Evolutionary conservation across 2,113 vertebrate species (phyloP).

Genomic region (Ceuthmochares aereus): DNA sequence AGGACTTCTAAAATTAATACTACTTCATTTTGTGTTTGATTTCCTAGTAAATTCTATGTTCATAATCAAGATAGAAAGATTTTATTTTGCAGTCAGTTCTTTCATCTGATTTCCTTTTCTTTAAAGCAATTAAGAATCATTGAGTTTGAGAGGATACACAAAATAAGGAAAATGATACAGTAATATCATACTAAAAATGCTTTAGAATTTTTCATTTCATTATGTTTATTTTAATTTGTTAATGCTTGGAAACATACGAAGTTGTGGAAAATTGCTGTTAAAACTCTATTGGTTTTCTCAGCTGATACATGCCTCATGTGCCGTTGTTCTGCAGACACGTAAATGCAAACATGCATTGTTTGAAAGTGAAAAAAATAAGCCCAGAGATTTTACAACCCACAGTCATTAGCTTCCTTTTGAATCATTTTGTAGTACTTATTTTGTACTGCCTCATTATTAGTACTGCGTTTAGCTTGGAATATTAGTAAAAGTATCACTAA

Average conservation of each 20-base stretch:
- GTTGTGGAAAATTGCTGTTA: not conserved
- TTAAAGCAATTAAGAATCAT: not conserved
- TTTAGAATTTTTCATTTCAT: not conserved
- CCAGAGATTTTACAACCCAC: not conserved
- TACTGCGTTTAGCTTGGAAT: not conserved
- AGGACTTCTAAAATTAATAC: not conserved
- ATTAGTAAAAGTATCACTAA: not conserved
- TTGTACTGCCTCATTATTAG: not conserved
- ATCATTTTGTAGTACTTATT: not conserved
- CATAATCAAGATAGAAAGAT: not conserved
- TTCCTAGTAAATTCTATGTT: not conserved
- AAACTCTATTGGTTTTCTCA: not conserved
- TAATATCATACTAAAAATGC: not conserved
- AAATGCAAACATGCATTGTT: not conserved
- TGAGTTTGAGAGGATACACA: not conserved
- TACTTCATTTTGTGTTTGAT: not conserved
- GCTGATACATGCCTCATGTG: not conserved
- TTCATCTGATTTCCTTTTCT: not conserved
- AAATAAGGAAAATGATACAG: not conserved
- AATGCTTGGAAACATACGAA: not conserved
- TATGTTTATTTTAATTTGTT: not conserved
- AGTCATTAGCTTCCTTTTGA: not conserved
- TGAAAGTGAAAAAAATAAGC: not conserved
- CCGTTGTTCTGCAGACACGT: not conserved
- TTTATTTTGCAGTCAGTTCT: not conserved